A percentile compares a stretch with the other conserved stretches of the same genome.
Evolutionary conservation across 1,140 invertebrate genomes (phyloP).

Genomic region (Leptinotarsa texana): DNA sequence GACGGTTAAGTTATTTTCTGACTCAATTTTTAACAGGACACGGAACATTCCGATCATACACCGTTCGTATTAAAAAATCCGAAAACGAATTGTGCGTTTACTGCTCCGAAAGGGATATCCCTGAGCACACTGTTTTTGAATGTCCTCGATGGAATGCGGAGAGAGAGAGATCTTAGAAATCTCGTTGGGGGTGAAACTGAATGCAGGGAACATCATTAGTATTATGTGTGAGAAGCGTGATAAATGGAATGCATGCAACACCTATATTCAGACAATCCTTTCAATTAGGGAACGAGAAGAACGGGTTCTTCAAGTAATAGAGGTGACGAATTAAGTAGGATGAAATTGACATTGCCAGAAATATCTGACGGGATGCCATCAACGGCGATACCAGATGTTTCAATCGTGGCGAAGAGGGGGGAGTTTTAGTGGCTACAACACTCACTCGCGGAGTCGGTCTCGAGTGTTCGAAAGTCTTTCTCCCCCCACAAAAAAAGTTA

Average conservation of each 20-base stretch:
- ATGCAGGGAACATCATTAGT: neutral
- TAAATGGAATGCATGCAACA: neutral
- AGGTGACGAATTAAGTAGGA: too few species aligned
- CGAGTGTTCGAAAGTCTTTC: neutral
- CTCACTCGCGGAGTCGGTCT: too few species aligned
- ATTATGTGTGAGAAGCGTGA: neutral
- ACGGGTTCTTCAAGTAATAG: too few species aligned
- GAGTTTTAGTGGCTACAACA: too few species aligned
- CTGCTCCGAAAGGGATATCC: slow-evolving; percentile 1
- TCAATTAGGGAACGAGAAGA: neutral
- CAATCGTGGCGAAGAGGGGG: neutral
- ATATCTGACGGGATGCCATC: too few species aligned
- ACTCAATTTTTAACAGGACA: too few species aligned
- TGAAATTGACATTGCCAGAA: too few species aligned
- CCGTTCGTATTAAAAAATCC: neutral
- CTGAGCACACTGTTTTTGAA: slow-evolving; percentile 19
- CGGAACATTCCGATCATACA: slow-evolving; percentile 25
- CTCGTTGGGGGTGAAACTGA: neutral
- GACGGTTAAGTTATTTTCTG: too few species aligned
- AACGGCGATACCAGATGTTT: too few species aligned
- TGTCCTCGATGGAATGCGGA: neutral
- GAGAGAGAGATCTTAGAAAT: neutral
- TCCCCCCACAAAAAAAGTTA: neutral
- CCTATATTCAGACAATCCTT: neutral
- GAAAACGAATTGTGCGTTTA: slow-evolving; percentile 7